phyloP scores from a whole-genome alignment of 2,113 vertebrate species.

The Plectropomus leopardus region DNA sequence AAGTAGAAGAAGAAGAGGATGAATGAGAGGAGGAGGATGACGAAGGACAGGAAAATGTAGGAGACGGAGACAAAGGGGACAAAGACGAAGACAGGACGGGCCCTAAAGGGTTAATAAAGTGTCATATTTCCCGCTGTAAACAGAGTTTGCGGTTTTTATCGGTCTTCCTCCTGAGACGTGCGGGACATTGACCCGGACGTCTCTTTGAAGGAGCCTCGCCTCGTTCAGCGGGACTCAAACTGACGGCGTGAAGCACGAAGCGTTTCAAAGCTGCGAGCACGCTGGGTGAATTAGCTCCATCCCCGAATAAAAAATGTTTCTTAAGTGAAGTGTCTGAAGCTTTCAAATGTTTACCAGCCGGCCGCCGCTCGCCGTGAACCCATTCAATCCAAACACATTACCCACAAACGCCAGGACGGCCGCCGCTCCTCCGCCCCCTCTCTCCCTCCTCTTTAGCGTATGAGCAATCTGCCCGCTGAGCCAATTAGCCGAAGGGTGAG shows the following conservation, averaged over 20 bases:
- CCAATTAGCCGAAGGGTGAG: conserved; percentile 72
- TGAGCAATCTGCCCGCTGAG: conserved; percentile 66
- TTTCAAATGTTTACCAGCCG: conserved; percentile 67
- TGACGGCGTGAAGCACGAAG: no score
- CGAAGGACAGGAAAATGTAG: no score
- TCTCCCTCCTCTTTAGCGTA: conserved; percentile 29
- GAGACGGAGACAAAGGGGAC: no score
- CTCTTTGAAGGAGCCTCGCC: no score
- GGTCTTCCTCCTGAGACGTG: neutral
- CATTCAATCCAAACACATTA: conserved; percentile 80
- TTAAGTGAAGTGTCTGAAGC: neutral
- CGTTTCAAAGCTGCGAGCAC: neutral
- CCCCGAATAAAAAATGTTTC: neutral
- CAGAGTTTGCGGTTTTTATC: no score
- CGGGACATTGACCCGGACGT: neutral
- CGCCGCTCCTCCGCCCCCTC: neutral
- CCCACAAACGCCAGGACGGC: conserved; percentile 1
- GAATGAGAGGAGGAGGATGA: no score
- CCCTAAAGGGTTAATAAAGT: no score
- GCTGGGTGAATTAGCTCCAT: neutral
- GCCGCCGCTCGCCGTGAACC: conserved; percentile 58
- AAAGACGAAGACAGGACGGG: no score
- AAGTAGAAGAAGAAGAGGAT: no score
- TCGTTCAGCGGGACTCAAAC: no score
- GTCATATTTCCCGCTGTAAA: no score